These are phyloP conservation scores for Emberiza fucata DNA, from an alignment of 2,113 vertebrate genomes.

Conservation along the genomic window DNA sequence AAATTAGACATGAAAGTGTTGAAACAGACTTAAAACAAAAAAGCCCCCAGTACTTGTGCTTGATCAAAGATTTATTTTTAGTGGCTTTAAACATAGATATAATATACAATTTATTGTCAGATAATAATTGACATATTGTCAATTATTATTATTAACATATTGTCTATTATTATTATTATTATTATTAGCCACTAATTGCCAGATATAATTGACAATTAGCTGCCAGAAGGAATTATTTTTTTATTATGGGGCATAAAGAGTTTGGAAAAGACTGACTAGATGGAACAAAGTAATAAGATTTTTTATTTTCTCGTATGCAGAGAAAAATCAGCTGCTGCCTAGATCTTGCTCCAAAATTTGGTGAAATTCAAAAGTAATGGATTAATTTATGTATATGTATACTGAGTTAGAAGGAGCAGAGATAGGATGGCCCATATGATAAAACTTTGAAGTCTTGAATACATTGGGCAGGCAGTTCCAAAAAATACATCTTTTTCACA, in stretches of 20 bases:
- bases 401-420: neutral
- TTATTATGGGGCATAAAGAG: neutral
- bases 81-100: neutral
- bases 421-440: neutral
- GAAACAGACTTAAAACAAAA: neutral
- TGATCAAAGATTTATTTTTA: neutral
- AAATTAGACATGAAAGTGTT: neutral
- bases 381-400: neutral
- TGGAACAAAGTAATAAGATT: neutral
- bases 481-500: neutral
- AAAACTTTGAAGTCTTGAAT: neutral
- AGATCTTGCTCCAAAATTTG: neutral
- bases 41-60: neutral
- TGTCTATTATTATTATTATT: too few species aligned
- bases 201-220: neutral
- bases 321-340: neutral
- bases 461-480: rapidly evolving
- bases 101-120: too few species aligned
- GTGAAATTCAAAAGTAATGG: neutral
- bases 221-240: neutral
- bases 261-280: neutral
- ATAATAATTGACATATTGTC: too few species aligned
- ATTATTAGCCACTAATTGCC: neutral
- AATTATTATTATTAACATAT: too few species aligned
- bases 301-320: neutral